Conservation (phyloP, 2,888 invertebrate species). For the Pasiphila rectangulata region DNA sequence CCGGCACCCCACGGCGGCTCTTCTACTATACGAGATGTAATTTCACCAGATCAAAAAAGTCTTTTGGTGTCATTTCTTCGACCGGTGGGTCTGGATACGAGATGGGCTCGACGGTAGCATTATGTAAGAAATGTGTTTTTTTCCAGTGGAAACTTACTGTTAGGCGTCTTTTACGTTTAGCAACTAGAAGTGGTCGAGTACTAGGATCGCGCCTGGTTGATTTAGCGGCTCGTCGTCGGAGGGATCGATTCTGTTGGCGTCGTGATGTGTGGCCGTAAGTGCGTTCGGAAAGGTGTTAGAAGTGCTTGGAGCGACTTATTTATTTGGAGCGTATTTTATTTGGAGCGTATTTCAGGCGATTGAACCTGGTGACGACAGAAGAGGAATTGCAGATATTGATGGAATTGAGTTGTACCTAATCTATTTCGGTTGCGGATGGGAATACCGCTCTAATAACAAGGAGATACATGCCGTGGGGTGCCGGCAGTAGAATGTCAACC, state of each 20-base stretch:
- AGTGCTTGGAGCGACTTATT: neutral
- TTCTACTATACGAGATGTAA: constrained; percentile 25
- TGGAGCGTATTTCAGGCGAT: neutral
- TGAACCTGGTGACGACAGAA: neutral
- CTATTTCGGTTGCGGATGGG: neutral
- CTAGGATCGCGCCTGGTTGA: neutral
- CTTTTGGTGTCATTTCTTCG: no score
- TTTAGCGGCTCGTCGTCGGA: neutral
- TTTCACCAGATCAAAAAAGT: constrained; percentile 27
- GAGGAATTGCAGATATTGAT: no score
- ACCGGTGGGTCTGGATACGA: neutral
- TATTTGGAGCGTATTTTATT: no score
- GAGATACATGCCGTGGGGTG: no score
- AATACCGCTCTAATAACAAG: neutral
- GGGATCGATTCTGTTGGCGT: neutral
- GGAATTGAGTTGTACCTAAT: no score
- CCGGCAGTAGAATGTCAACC: no score
- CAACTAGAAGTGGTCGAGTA: neutral
- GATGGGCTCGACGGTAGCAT: neutral
- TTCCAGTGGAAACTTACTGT: constrained; percentile 1
- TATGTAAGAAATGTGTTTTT: neutral
- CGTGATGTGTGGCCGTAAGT: neutral
- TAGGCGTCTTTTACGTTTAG: no score
- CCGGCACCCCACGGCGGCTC: no score
- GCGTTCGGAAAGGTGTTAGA: neutral